These are phyloP conservation scores for Microhierax caerulescens DNA, from an alignment of 2,797 vertebrate species.

Conservation along the genomic window DNA sequence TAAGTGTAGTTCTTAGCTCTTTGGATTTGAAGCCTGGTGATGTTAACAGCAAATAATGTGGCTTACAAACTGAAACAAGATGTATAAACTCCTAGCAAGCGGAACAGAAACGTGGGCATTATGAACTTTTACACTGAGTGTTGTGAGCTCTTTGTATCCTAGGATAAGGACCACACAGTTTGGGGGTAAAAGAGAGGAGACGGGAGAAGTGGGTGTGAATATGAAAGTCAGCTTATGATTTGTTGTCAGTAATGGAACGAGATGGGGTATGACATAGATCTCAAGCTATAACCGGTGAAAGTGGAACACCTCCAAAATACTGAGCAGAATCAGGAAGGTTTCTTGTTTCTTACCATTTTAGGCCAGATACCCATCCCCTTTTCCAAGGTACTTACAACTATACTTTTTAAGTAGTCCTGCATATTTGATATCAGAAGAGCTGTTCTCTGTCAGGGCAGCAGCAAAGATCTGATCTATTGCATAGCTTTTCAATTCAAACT, in stretches of 20 bases:
- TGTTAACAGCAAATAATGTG: neutral
- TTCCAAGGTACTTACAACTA: neutral
- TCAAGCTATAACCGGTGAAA: neutral
- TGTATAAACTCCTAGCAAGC: neutral
- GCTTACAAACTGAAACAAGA: neutral
- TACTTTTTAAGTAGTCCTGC: neutral
- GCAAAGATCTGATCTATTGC: neutral
- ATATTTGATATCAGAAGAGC: neutral
- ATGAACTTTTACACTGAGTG: too few relatives aligned
- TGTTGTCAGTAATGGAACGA: neutral
- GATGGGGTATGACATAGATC: fast-evolving
- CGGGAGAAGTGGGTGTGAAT: neutral
- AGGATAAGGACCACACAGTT: fast-evolving
- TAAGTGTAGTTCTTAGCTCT: neutral
- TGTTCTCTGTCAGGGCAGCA: neutral
- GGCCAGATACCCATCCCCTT: neutral
- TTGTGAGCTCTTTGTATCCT: neutral
- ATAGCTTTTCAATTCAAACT: neutral
- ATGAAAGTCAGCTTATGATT: neutral
- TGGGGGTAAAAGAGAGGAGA: neutral
- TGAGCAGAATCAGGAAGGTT: neutral
- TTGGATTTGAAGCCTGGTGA: neutral
- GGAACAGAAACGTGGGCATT: neutral
- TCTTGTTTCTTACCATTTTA: neutral
- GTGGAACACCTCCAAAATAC: fast-evolving